These are phyloP conservation scores for Solea senegalensis DNA, from an alignment of 2,113 vertebrate species.

Conservation along the genomic window DNA sequence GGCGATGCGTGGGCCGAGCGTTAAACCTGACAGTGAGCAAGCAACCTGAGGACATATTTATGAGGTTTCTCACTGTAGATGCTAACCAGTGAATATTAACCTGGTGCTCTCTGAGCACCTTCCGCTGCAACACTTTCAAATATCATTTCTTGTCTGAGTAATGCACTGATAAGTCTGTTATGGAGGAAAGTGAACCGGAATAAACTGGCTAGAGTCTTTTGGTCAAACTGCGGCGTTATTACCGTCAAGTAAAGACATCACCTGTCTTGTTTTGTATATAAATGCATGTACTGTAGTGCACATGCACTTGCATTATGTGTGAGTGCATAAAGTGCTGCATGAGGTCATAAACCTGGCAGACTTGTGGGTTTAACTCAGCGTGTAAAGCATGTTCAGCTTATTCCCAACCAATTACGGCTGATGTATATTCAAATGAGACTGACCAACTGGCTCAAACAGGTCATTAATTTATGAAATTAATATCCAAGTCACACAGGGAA, in stretches of 20 bases:
- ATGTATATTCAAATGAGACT: not conserved
- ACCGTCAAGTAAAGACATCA: slow-evolving; percentile 16
- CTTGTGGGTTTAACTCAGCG: too few species aligned
- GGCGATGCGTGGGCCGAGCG: slow-evolving; percentile 62
- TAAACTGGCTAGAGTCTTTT: too few species aligned
- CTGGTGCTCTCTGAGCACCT: slow-evolving; percentile 57
- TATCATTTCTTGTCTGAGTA: slow-evolving; percentile 50
- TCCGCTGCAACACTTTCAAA: slow-evolving; percentile 44
- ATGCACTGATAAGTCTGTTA: slow-evolving; percentile 46
- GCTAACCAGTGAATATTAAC: slow-evolving; percentile 72
- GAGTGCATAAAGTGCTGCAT: slow-evolving; percentile 38
- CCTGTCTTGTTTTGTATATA: slow-evolving; percentile 34
- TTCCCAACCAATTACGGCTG: too few species aligned
- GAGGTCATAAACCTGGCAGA: slow-evolving; percentile 1
- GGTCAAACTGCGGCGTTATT: too few species aligned
- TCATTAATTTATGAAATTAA: not conserved
- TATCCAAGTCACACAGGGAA: not conserved
- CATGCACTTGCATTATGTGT: slow-evolving; percentile 26
- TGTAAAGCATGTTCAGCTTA: too few species aligned
- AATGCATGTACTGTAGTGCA: slow-evolving; percentile 37
- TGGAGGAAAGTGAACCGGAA: too few species aligned
- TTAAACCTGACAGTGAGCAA: slow-evolving; percentile 66
- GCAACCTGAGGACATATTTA: slow-evolving; percentile 71
- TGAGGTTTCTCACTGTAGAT: slow-evolving; percentile 59
- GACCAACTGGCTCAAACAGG: not conserved